Conservation (phyloP, 1,140 invertebrate genomes). For the Lepidurus couesii region DNA sequence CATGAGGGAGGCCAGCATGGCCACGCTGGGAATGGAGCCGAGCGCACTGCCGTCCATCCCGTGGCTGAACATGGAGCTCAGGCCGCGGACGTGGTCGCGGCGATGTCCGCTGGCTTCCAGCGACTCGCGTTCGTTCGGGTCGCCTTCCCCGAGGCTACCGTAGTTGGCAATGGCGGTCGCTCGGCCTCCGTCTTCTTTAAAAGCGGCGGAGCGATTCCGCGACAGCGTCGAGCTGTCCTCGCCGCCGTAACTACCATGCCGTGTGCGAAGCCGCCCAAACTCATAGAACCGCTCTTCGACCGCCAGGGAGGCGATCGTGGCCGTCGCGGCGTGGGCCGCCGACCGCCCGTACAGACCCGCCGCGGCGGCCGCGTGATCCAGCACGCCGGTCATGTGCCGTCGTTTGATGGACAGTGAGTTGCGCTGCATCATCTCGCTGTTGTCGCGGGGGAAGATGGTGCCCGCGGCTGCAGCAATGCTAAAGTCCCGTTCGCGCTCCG, state of each 20-base stretch:
- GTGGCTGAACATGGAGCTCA: conserved; percentile 18
- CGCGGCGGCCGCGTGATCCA: conserved; percentile 38
- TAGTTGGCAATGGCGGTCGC: background rate
- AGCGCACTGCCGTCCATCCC: background rate
- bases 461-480: conserved; percentile 58
- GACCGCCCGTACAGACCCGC: conserved; percentile 43
- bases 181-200: background rate
- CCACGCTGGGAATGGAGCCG: conserved; percentile 22
- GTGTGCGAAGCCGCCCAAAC: background rate
- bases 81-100: conserved; percentile 24
- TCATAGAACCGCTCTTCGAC: conserved; percentile 4
- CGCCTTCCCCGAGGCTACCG: background rate
- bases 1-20: conserved; percentile 27
- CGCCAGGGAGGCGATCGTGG: background rate
- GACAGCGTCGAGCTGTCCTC: background rate
- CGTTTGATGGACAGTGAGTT: conserved; percentile 40
- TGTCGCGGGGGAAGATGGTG: conserved; percentile 50
- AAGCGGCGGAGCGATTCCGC: background rate
- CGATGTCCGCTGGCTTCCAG: background rate
- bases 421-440: conserved; percentile 45
- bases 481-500: conserved; percentile 49
- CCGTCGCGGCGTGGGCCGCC: conserved; percentile 47
- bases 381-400: conserved; percentile 41
- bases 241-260: background rate
- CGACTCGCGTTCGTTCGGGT: background rate